These are phyloP conservation scores for Graptemys geographica DNA, from an alignment of 2,797 vertebrate species.

Conservation along the genomic window DNA sequence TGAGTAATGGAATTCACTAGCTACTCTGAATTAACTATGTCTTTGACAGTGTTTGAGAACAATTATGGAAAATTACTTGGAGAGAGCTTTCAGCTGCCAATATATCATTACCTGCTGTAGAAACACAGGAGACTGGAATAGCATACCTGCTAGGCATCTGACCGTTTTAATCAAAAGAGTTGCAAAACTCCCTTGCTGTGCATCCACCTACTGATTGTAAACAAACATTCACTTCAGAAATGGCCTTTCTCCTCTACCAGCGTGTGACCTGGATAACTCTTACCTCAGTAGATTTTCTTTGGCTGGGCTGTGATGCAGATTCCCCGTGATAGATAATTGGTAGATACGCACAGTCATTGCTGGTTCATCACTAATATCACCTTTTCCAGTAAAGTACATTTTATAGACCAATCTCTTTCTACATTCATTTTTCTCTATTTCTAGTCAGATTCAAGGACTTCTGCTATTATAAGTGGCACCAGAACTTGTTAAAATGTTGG, in stretches of 20 bases:
- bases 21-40: background rate
- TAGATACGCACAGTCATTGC: background rate
- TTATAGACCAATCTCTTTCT: background rate
- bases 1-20: background rate
- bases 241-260: background rate
- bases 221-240: background rate
- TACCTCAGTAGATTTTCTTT: background rate
- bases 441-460: background rate
- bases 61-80: background rate
- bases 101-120: background rate
- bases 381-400: background rate
- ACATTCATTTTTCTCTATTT: background rate
- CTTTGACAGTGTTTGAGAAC: background rate
- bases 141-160: background rate
- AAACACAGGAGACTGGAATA: background rate
- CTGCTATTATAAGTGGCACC: background rate
- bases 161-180: background rate
- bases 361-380: background rate
- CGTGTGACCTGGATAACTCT: background rate
- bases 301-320: background rate
- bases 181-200: background rate
- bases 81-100: background rate
- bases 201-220: background rate
- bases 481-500: background rate
- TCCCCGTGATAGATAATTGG: background rate